phyloP scores from a whole-genome alignment of 2,888 invertebrate species.

The Spicauda simplicius region DNA sequence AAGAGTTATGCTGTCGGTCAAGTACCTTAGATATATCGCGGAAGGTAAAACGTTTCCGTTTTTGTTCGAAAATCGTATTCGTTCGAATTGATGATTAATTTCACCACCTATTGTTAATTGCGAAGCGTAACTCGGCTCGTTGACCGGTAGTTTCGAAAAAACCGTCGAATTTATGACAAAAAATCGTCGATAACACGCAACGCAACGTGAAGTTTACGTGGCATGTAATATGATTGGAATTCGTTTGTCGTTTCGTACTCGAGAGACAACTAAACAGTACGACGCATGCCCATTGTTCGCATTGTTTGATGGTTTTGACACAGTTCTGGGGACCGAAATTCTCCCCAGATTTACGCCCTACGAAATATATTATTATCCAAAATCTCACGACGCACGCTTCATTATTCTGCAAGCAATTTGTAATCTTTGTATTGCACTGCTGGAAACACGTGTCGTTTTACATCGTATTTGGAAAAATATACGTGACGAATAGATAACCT shows the following conservation, averaged over 20 bases:
- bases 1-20: slow-evolving; percentile 3
- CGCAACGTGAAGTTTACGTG: background rate
- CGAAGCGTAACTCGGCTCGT: slow-evolving; percentile 62
- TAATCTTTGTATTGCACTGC: slow-evolving; percentile 17
- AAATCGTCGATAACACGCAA: background rate
- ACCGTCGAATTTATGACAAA: background rate
- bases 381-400: slow-evolving; percentile 46
- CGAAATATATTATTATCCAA: slow-evolving; percentile 51
- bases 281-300: slow-evolving; percentile 53
- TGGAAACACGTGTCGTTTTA: slow-evolving; percentile 22
- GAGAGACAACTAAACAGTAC: slow-evolving; percentile 7
- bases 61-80: slow-evolving; percentile 1
- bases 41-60: background rate
- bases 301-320: slow-evolving; percentile 49
- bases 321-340: slow-evolving; percentile 54
- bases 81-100: slow-evolving; percentile 67
- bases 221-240: background rate
- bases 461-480: background rate
- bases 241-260: background rate
- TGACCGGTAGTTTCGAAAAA: slow-evolving; percentile 63
- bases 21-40: slow-evolving; percentile 1
- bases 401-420: slow-evolving; percentile 18
- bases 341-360: slow-evolving; percentile 59
- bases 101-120: slow-evolving; percentile 69
- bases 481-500: too few species aligned